Percentiles rank a stretch among this genome's conserved stretches.
Conservation (phyloP, 1,140 invertebrate genomes). For the Drosophila parabipectinata region DNA sequence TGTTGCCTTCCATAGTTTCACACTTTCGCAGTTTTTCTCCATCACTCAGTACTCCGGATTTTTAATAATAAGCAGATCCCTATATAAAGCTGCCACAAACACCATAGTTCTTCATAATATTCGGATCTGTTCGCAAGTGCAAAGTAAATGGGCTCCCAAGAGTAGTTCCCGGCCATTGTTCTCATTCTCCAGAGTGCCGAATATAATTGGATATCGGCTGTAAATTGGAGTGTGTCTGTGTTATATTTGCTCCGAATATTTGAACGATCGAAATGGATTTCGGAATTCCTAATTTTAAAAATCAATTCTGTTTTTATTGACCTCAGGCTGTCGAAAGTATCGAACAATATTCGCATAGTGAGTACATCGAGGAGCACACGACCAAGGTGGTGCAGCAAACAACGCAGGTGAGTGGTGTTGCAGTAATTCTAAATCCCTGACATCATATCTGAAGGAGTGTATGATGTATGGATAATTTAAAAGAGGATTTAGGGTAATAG, state of each 20-base stretch:
- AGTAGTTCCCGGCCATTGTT: constrained; percentile 24
- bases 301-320: constrained; percentile 63
- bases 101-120: constrained; percentile 43
- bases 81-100: constrained; percentile 6
- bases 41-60: constrained; percentile 59
- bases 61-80: constrained; percentile 74
- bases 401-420: constrained; percentile 62
- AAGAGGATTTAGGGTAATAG: not conserved
- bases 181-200: constrained; percentile 33
- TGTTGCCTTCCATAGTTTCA: constrained; percentile 51
- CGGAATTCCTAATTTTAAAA: constrained; percentile 44
- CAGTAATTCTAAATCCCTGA: not conserved
- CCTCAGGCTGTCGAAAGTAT: constrained; percentile 83
- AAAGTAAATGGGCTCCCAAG: constrained; percentile 55
- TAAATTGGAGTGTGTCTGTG: constrained; percentile 19
- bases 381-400: constrained; percentile 76
- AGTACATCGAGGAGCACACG: constrained; percentile 81
- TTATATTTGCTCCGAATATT: constrained; percentile 14
- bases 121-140: constrained; percentile 61
- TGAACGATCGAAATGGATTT: constrained; percentile 25
- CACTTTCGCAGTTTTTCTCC: constrained; percentile 58
- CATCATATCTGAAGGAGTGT: not conserved
- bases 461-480: too few species aligned
- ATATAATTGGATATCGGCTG: constrained; percentile 9
- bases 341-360: constrained; percentile 74